phyloP scores from a whole-genome alignment of 2,113 vertebrate species.

The Spea multiplicata region DNA sequence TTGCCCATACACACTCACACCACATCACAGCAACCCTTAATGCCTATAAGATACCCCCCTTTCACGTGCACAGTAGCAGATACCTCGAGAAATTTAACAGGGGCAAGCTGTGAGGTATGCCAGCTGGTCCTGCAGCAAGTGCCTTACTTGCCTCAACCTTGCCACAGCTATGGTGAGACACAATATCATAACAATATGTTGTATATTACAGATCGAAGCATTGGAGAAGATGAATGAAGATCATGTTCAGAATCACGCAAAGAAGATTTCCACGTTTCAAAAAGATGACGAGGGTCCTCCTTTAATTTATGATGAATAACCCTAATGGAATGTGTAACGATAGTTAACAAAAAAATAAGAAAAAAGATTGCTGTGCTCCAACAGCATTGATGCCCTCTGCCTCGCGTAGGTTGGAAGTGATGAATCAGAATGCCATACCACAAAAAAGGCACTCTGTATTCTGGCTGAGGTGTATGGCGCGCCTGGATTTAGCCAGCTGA shows the following conservation, averaged over 20 bases:
- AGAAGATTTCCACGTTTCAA: conserved; percentile 68
- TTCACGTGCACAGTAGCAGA: too few species aligned
- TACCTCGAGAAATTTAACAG: too few species aligned
- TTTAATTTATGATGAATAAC: conserved; percentile 62
- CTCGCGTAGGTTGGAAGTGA: conserved; percentile 42
- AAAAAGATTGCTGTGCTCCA: conserved; percentile 38
- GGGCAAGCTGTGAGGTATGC: too few species aligned
- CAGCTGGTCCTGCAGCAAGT: too few species aligned
- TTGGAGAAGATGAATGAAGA: conserved; percentile 94
- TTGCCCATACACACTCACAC: too few species aligned
- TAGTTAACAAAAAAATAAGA: background rate
- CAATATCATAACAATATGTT: too few species aligned
- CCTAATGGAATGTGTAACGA: background rate
- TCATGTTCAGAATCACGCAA: conserved; percentile 83
- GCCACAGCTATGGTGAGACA: too few species aligned
- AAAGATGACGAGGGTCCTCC: conserved; percentile 66
- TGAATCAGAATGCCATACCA: conserved; percentile 53
- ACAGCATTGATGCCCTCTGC: conserved; percentile 54
- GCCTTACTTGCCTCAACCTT: too few species aligned
- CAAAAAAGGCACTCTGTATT: conserved; percentile 52
- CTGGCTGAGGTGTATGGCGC: conserved; percentile 56
- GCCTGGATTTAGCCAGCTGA: conserved; percentile 53
- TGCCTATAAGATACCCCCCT: too few species aligned
- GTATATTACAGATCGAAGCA: conserved; percentile 77
- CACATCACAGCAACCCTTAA: too few species aligned